These are phyloP conservation scores for Lasioglossum oenotherae DNA, from an alignment of 2,888 invertebrate species.

Conservation along the genomic window DNA sequence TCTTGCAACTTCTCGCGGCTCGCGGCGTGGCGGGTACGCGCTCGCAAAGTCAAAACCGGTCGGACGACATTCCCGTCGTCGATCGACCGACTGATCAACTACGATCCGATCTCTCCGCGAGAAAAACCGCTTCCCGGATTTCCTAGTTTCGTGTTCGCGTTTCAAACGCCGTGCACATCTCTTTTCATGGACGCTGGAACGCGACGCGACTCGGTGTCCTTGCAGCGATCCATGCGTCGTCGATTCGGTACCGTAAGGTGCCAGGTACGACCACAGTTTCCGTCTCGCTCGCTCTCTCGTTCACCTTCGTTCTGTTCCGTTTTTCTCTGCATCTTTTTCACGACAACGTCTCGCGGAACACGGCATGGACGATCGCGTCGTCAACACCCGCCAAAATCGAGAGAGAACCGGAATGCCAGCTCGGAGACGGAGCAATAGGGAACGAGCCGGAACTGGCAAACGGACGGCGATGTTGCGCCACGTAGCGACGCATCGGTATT, in stretches of 20 bases:
- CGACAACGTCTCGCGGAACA: not conserved
- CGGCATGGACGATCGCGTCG: not conserved
- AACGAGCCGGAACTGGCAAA: too few relatives aligned
- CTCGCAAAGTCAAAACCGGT: slow-evolving; percentile 72
- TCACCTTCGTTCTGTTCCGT: not conserved
- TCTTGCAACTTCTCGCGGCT: not conserved
- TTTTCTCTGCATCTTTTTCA: not conserved
- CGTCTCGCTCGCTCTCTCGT: not conserved
- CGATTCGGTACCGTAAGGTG: slow-evolving; percentile 19
- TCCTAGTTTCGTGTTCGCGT: not conserved
- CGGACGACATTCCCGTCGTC: slow-evolving; percentile 75
- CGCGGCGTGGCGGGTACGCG: not conserved
- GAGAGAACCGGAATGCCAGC: not conserved
- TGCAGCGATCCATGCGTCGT: not conserved
- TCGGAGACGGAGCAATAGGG: too few relatives aligned
- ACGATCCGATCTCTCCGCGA: not conserved
- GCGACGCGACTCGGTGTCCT: not conserved
- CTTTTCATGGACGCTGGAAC: not conserved
- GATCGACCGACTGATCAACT: slow-evolving; percentile 57
- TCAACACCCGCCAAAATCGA: not conserved
- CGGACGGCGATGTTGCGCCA: not conserved
- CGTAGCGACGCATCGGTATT: slow-evolving; percentile 41
- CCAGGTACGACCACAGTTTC: slow-evolving; percentile 31
- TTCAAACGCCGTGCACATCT: not conserved
- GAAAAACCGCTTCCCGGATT: not conserved